Conservation (phyloP, 2,888 invertebrate genomes). For the Villa cingulata region DNA sequence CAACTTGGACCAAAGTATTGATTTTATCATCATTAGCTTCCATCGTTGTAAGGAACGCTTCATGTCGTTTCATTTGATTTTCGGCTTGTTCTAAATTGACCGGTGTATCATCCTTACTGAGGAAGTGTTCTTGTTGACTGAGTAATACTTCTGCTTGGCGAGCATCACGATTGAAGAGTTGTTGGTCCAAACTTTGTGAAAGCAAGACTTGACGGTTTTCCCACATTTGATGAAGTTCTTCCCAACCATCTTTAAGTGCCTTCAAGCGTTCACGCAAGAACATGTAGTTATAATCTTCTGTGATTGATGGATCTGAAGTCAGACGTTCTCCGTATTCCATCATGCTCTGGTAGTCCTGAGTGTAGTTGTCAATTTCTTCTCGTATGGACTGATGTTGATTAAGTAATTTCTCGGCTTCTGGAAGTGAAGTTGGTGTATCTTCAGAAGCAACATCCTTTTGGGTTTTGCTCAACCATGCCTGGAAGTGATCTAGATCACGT, state of each 20-base stretch:
- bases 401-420: conserved; percentile 93
- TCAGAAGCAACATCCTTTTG: conserved; percentile 98
- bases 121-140: conserved; percentile 94
- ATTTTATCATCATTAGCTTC: conserved; percentile 99
- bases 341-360: conserved; percentile 96
- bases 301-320: conserved; percentile 72
- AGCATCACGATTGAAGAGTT: conserved; percentile 91
- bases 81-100: conserved; percentile 94
- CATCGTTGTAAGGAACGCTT: conserved; percentile 98
- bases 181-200: conserved; percentile 87
- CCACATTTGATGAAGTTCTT: conserved; percentile 99
- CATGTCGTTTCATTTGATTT: conserved; percentile 91
- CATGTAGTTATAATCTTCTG: conserved; percentile 99
- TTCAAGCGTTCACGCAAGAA: conserved; percentile 96
- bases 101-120: conserved; percentile 93
- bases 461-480: conserved; percentile 95
- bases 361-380: conserved; percentile 99
- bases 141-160: conserved; percentile 94
- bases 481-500: conserved; percentile 98
- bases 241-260: conserved; percentile 98
- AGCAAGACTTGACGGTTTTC: conserved; percentile 91
- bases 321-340: conserved; percentile 97
- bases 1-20: conserved; percentile 89
- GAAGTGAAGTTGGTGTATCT: conserved; percentile 81
- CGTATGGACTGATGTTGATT: conserved; percentile 97